Evolutionary conservation across 1,140 invertebrate genomes (phyloP).

Genomic region (Diuraphis noxia): DNA sequence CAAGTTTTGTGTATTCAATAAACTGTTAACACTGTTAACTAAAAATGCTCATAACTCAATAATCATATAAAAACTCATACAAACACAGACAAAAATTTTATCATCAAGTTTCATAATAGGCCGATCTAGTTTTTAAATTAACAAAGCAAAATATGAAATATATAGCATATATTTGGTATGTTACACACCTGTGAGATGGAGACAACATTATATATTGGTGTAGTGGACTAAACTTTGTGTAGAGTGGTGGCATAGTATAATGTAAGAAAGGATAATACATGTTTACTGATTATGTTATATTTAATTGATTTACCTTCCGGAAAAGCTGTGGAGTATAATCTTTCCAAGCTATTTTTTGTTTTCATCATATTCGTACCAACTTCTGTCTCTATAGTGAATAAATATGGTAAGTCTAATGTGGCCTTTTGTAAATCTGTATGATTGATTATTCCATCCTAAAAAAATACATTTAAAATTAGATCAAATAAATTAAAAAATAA

Average conservation of each 20-base stretch:
- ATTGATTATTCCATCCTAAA: background rate
- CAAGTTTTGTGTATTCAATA: too few relatives aligned
- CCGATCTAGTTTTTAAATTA: too few relatives aligned
- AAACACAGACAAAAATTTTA: too few relatives aligned
- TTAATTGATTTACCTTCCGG: background rate
- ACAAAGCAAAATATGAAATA: too few relatives aligned
- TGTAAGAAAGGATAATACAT: background rate
- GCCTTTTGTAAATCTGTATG: background rate
- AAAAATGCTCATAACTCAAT: too few relatives aligned
- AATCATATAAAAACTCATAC: too few relatives aligned
- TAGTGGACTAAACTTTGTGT: background rate
- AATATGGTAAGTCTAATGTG: slow-evolving; percentile 6
- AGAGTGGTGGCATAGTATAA: background rate
- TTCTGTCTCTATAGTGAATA: background rate
- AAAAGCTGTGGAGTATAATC: background rate
- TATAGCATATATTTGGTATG: too few relatives aligned
- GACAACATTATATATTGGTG: too few relatives aligned
- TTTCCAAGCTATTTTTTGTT: background rate
- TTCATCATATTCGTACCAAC: background rate
- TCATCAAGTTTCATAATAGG: too few relatives aligned
- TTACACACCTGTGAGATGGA: too few relatives aligned
- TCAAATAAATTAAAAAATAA: background rate
- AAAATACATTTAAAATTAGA: background rate
- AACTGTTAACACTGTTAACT: too few relatives aligned
- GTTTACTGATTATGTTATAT: background rate